Evolutionary conservation across 2,113 vertebrate genomes (phyloP), one percentile per base, ranked within the genome.

Genomic region (Plotosus lineatus): DNA sequence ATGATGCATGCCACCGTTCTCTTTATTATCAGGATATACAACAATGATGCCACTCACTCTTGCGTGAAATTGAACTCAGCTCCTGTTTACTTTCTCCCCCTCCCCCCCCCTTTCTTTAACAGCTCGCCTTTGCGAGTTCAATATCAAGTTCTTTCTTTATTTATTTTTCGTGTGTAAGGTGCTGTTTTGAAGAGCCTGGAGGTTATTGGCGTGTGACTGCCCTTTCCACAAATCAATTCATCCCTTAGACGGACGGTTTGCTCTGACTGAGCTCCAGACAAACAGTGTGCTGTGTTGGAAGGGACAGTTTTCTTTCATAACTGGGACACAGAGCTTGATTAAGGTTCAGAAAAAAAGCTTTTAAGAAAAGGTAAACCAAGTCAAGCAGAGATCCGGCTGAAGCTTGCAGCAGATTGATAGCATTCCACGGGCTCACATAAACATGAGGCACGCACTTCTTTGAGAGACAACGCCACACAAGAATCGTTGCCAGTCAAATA

Each of bases 1-100:
- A 88, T 87, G 86, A 92, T 93, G 91, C 91, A 88, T 78, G 86
- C 85, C 28, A 79, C 87, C 84, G 82, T 77, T 71, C 88, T 89
- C 86, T 91, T 90, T 93, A 90, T 92, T 91, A 92, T 83, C 82
- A 79, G 87, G 87, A 91, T 90, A 88, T 84, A 87, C 81, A 50
- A 88, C 90, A 87, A 91, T 92, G 89, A 93, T 92, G 90, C 90
- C 87, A 89, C 77, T 85, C 89, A 84, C 77, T 79, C 89, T 89
- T 83, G 89, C 89, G 60, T 93, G 92, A 93, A 94, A 94, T 94
- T 93, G 92, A 93, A 93, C 90, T 72, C 92, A 92, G 84, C 90
- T 83, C 85, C 85, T 85, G 88, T 91, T 92, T 84, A 82, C 66
- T 81, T 84, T 84, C 80, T 90, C 88, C 48, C 76, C 77, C 85